Conservation (phyloP, 1,140 invertebrate genomes). For the Caenorhabditis tropicalis region DNA sequence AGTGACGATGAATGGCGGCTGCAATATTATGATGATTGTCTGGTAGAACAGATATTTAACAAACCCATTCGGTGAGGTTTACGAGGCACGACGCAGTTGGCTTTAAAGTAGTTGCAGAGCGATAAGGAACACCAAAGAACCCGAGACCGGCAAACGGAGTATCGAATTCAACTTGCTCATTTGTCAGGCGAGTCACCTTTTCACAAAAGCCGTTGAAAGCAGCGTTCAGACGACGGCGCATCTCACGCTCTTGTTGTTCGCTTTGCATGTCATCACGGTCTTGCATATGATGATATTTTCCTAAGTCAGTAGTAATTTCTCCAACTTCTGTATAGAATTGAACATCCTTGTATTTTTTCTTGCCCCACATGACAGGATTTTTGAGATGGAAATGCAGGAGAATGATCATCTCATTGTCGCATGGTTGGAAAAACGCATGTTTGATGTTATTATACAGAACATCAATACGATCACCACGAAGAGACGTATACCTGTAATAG, state of each 20-base stretch:
- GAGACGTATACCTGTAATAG: conserved; percentile 90
- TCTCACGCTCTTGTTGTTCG: conserved; percentile 92
- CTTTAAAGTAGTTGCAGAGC: conserved; percentile 92
- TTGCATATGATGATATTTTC: conserved; percentile 99
- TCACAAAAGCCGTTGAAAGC: conserved; percentile 98
- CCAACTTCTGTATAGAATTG: conserved; percentile 99
- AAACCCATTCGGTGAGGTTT: conserved; percentile 93
- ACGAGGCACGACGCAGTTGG: conserved; percentile 95
- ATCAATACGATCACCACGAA: conserved; percentile 97
- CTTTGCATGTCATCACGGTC: conserved; percentile 97
- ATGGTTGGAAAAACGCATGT: conserved; percentile 99
- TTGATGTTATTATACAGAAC: conserved; percentile 99
- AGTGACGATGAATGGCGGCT: conserved; percentile 96
- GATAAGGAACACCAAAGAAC: conserved; percentile 95
- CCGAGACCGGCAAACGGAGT: conserved; percentile 95
- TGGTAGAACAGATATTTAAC: neutral
- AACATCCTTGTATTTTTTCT: conserved; percentile 85
- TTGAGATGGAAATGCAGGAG: conserved; percentile 97
- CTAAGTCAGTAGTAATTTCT: conserved; percentile 98
- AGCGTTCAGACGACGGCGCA: conserved; percentile 92
- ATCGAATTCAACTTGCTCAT: conserved; percentile 97
- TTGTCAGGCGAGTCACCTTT: conserved; percentile 92
- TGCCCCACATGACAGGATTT: conserved; percentile 98
- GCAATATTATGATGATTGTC: conserved; percentile 57
- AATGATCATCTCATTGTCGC: conserved; percentile 99